Base-by-base conservation (phyloP, 92 coral and sea anemone species). In the Phenganax subtilis region DNA sequence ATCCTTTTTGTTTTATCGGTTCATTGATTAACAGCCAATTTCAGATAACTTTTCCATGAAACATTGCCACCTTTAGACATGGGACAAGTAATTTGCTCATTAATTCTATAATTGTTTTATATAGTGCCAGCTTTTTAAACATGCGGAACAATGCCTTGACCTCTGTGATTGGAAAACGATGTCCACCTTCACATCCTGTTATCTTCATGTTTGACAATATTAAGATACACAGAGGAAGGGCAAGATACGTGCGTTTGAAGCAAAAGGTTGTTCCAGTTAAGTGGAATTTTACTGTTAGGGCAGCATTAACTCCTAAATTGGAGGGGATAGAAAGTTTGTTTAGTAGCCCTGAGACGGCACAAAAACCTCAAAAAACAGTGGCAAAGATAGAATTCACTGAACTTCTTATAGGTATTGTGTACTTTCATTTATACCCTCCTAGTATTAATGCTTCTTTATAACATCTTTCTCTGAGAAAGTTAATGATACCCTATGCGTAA, bases 171-270 rank as follows among this genome's bases (percentile, higher is more conserved):
- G 76, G 31, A 55, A 72, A 82, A 30, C 44, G 31, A 69, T 82
- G 76, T 53, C 85, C 80, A 71, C 65, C 57, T 64, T 66, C 73
- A 10, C 30, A 16, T 31, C 85, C 80, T 6, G 55, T 82, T 16
- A 57, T 82, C 7, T 77, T 82, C 8, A 58, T 82, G 53, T 82
- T 82, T 57, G 80, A 82, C 80, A 82, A 82, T 30, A 72, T 72
- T 8, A 82, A 82, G 60, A 82, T 72, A 8, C 57, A 82, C 56
- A 71, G 64, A 72, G 85, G 80, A n/a, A 82, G 76, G 12, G 25
- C 20, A 47, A 64, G 69, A 62, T 64, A 64, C 29, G 71, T 64
- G 71, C 71, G 71, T 64, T 47, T 64, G 25, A 17, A 64, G 29
- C 79, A 74, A 74, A 53, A 51, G 60, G 30, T 74, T 54, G 59